Evolutionary conservation across 2,113 vertebrate genomes (phyloP).

Genomic region (Cervus canadensis): DNA sequence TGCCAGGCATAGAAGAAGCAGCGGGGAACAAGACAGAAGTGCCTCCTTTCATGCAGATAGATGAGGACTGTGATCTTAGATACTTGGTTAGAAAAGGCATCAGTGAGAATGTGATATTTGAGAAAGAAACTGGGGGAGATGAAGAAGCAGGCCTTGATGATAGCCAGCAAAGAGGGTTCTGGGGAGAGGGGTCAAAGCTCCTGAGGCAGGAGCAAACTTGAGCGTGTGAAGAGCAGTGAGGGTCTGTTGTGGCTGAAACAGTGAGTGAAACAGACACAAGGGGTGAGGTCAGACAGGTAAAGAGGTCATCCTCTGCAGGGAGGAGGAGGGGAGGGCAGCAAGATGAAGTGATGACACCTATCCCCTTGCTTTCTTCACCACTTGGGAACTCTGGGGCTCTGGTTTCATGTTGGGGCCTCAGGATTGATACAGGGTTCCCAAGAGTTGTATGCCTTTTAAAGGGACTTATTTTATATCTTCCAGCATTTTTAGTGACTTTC

Average conservation of each 20-base stretch:
- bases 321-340: background rate
- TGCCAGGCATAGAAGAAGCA: background rate
- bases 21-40: background rate
- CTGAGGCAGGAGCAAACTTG: background rate
- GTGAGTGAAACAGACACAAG: background rate
- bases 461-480: background rate
- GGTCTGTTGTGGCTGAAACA: background rate
- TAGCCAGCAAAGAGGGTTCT: background rate
- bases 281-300: background rate
- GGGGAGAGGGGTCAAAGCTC: background rate
- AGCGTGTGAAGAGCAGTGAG: background rate
- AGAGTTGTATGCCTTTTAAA: background rate
- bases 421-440: background rate
- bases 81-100: background rate
- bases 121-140: background rate
- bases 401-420: background rate
- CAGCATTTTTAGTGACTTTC: background rate
- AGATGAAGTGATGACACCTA: background rate
- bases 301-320: background rate
- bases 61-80: background rate
- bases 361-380: background rate
- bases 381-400: background rate
- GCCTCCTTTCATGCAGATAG: background rate
- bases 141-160: background rate
- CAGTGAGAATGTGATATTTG: background rate